Evolutionary conservation across 2,113 vertebrate genomes (phyloP), one percentile per base, ranked within the genome.

Genomic region (Philantomba maxwellii): DNA sequence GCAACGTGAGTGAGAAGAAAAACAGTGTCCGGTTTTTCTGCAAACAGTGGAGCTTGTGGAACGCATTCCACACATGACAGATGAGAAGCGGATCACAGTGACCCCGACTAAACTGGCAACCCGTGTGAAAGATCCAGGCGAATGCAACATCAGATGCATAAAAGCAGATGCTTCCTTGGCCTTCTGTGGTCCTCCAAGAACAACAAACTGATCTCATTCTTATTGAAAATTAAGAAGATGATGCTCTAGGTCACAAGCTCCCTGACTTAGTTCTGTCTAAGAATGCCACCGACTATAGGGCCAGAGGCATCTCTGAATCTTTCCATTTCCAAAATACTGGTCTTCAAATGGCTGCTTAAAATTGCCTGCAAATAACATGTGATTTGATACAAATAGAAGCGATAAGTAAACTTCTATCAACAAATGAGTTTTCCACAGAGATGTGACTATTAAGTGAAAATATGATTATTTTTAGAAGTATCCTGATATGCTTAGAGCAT

Each of bases 1-100:
- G 93, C 95, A 97, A 28, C 83, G 90, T 95, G 93, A 86, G 97
- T 93, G 88, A 95, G 97, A 93, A 88, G 81, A 86, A 93, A 97
- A 80, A 39, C 14, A 2, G 25, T 12, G 49, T 39, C 81, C 3
- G 0, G 25, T 87, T 75, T 85, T 91, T 95, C 88, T 70, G 75
- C 78, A 47, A 95, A 93, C 92, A 43, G 81, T 92, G 92, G 93
- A 97, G 95, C n/a, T 77, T 45, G 78, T 86, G 93, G 87, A 92
- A 62, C 15, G 1, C 93, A 5, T 16, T 47, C 58, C 78, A 53
- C 73, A 51, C 86, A 66, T 66, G 45, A 82, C 93, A 81, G 51
- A 64, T 36, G 55, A 85, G 53, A 89, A 45, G 53, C 19, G 62
- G 81, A 87, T 84, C 89, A 6, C 53, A 16, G 82, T 45, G 87